These are phyloP conservation scores for Microctenopoma lineatum DNA, from an alignment of 2,797 vertebrate species.

Conservation along the genomic window DNA sequence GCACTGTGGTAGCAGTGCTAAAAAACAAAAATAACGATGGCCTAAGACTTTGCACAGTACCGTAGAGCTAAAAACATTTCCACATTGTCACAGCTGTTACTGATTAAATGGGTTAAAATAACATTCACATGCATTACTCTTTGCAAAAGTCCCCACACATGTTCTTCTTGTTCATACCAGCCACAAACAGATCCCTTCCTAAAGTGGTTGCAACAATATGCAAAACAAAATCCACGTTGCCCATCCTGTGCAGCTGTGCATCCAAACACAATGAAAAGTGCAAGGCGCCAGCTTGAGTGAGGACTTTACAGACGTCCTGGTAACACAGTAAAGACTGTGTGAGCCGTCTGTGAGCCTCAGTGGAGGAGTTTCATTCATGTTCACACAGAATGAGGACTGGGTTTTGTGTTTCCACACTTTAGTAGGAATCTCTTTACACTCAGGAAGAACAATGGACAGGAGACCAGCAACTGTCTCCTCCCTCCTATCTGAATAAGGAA, in stretches of 20 bases:
- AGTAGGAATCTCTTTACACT: background rate
- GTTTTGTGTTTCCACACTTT: background rate
- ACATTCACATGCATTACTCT: background rate
- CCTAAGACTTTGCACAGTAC: too few relatives aligned
- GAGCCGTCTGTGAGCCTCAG: background rate
- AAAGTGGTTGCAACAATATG: background rate
- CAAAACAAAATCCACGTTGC: background rate
- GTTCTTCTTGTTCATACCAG: constrained; percentile 3
- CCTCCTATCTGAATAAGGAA: background rate
- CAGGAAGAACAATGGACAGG: constrained; percentile 1
- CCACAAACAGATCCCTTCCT: background rate
- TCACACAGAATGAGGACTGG: background rate
- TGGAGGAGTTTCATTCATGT: background rate
- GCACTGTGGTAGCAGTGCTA: too few relatives aligned
- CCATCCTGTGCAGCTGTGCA: background rate
- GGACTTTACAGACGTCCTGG: background rate
- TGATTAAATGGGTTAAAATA: constrained; percentile 4
- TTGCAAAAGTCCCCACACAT: background rate
- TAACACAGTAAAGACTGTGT: too few relatives aligned
- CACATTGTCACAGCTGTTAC: too few relatives aligned
- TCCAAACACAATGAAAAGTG: background rate
- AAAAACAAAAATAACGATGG: too few relatives aligned
- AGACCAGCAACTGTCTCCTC: constrained; percentile 1
- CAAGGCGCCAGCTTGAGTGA: background rate
- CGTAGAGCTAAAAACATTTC: too few relatives aligned